Percentiles rank a stretch among this genome's conserved stretches.
Conservation (phyloP, 2,113 vertebrate species). For the Bothrops jararaca region DNA sequence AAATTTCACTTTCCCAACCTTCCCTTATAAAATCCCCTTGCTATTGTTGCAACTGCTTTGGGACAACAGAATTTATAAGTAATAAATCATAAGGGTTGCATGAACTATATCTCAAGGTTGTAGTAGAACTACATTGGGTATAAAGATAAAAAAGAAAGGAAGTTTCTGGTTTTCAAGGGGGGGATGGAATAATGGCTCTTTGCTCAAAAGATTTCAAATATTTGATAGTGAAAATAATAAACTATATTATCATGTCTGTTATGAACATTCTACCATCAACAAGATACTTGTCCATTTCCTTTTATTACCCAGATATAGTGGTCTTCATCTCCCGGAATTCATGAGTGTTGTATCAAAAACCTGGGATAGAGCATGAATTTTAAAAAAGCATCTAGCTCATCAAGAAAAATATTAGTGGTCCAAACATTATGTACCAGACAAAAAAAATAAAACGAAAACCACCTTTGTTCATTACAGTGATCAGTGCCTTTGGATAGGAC, state of each 20-base stretch:
- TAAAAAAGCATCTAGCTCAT: background rate
- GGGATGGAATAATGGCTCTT: background rate
- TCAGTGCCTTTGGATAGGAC: slow-evolving; percentile 24
- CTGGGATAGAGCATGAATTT: background rate
- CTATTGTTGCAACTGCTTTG: background rate
- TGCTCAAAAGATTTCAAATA: background rate
- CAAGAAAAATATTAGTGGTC: background rate
- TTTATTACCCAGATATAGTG: background rate
- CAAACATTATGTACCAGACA: background rate
- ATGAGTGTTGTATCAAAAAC: background rate
- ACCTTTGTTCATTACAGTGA: background rate
- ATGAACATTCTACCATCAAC: background rate
- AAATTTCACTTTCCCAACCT: background rate
- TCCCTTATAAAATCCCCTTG: background rate
- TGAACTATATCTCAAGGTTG: background rate
- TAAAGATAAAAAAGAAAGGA: background rate
- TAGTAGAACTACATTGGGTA: background rate
- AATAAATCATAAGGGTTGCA: background rate
- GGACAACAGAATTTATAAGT: background rate
- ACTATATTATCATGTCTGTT: background rate
- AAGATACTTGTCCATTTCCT: background rate
- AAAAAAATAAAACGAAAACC: background rate
- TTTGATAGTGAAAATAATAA: background rate
- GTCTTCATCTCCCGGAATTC: background rate
- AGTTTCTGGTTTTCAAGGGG: background rate